Evolutionary conservation across 2,113 vertebrate genomes (phyloP), one percentile per base, ranked within the genome.

Genomic region (Tenebrosternarchus preto): DNA sequence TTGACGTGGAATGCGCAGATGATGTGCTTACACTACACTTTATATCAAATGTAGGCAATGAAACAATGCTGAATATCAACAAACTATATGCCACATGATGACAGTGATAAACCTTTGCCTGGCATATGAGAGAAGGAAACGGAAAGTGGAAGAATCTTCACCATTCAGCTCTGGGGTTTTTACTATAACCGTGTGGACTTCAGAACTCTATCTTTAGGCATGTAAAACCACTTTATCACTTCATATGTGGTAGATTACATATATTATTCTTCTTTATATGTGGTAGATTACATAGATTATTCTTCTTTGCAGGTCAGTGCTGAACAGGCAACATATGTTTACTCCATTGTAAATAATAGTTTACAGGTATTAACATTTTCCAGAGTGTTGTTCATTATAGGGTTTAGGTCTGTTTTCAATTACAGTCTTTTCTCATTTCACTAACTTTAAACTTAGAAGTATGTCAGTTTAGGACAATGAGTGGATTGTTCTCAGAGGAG

Each of bases 401-500:
- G 8, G 6, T 46, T n/a, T 24, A 31, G 36, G 59, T 27, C 78
- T 84, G 82, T 73, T 84, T 84, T 60, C 74, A 80, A 68, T 84
- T 68, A 78, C 19, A 36, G 55, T 39, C 27, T 81, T 76, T 69
- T 79, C 56, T 80, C 59, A 22, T 75, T 67, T 77, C 55, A 17
- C 50, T 25, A 22, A 33, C 55, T 61, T 73, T 76, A 69, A 50
- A 71, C 66, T 59, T 64, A 57, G 25, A 70, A 79, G 60, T 56
- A 63, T 72, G 80, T 81, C 60, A 82, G 55, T 76, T 64, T 66
- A 61, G 71, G 36, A 85, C 80, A 85, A 82, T 85, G 33, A 53
- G 25, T 71, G 64, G 64, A 79, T 71, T 85, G 80, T 82, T 50
- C 76, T 78, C 17, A 9, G 36, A 84, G 83, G 76, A 76, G 79